Base-by-base conservation (phyloP, 1,140 invertebrate species). In the Drosophila tropicalis region DNA sequence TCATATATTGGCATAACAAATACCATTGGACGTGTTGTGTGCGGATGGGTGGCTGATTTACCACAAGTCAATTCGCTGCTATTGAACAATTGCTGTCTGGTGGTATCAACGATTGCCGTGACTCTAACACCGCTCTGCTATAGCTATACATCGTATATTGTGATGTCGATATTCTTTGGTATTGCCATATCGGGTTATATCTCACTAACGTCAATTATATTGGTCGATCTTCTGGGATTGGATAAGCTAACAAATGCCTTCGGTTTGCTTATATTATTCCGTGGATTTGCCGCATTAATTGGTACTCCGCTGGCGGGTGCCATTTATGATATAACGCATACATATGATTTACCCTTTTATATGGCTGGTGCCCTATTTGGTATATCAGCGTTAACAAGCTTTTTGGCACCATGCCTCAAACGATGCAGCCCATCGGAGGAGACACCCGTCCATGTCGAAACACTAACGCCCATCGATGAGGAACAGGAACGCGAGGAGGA, bases 171-270 rank as follows among this genome's bases (percentile, higher is more conserved):
- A 57, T 95, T 97, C 81, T 99, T 99, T 92, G 99, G 98, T 62
- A 93, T 99, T 70, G 98, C 98, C 87, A 97, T 99, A 66, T 98
- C 98, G 75, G 98, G 98, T 34, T 99, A 99, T 92, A 98, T 99
- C 80, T 99, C 98, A 1, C 93, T 99, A 44, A 99, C 98, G 39
- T 99, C 98, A 17, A 99, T 99, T 90, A 98, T 99, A 84, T 94
- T 99, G 56, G 98, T 99, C 75, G 98, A 99, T 90, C 93, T 99
- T 15, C 94, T 99, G 36, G 98, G 98, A 12, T 93, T 99, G 82
- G 98, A 99, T 80, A 98, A 97, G 92, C 93, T 99, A 70, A 99
- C 98, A 41, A 99, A 98, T 92, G 98, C 98, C 19, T 99, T 99
- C 92, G 98, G 98, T 36, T 93, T 99, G 61, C 93, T 99, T 56